Percentiles rank a stretch among this genome's conserved stretches.
Evolutionary conservation across 1,140 invertebrate genomes (phyloP).

Genomic region (Mactra quadrangularis): DNA sequence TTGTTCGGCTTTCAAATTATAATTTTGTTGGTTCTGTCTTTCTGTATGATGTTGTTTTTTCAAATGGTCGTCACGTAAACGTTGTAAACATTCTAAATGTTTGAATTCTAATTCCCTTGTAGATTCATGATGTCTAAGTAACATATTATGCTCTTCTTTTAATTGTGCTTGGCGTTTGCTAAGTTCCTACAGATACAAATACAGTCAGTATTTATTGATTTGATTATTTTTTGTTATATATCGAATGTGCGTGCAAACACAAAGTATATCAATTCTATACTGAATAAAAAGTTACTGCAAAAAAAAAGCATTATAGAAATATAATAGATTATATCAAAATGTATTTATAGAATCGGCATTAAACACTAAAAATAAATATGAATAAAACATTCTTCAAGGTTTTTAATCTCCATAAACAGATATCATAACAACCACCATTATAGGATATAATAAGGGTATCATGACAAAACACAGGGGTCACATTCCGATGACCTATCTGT

Average conservation of each 20-base stretch:
- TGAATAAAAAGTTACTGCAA: background rate
- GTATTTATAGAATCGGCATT: no score
- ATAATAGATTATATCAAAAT: no score
- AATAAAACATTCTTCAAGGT: no score
- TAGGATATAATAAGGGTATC: no score
- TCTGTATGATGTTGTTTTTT: constrained; percentile 96
- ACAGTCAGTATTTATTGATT: background rate
- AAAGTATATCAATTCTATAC: background rate
- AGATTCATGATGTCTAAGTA: constrained; percentile 97
- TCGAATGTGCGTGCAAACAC: no score
- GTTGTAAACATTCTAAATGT: constrained; percentile 97
- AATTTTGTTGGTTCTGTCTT: constrained; percentile 97
- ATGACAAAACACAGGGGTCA: no score
- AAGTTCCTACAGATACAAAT: constrained; percentile 89
- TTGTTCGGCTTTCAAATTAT: constrained; percentile 95
- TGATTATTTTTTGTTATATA: no score
- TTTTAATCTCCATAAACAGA: no score
- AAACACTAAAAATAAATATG: no score
- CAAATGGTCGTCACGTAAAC: constrained; percentile 94
- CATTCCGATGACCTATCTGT: no score
- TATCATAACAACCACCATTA: no score
- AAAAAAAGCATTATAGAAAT: no score
- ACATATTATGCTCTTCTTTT: constrained; percentile 97
- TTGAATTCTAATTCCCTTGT: constrained; percentile 95
- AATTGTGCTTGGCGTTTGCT: constrained; percentile 97